Evolutionary conservation across 1,140 invertebrate species (phyloP), one percentile per base, ranked within the genome.

Genomic region (Sinella curviseta): DNA sequence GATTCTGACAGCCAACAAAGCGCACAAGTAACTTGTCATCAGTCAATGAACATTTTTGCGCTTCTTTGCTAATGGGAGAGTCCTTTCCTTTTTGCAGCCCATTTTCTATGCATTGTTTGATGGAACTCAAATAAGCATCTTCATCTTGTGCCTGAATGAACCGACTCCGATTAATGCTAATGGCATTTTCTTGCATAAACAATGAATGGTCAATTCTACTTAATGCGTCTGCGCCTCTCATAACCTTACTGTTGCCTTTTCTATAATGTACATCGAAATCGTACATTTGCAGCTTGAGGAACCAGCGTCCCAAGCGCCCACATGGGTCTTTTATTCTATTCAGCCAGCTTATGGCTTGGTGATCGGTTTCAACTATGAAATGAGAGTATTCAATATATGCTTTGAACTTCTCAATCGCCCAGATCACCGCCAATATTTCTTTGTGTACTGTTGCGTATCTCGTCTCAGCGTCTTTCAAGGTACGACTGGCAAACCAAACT

Each of bases 281-380:
- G 24, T 74, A 74, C 70, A 31, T 35, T 24, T 74, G 70, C 12
- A 74, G 24, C 30, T 74, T 35, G 8, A 74, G 12, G 24, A 35
- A 31, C 70, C 70, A 74, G 4, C 70, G 30, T 8, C 8, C 70
- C 31, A 74, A 74, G 4, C 70, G 4, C 17, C 70, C 70, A 1
- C 14, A 16, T 35, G 70, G 70, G 30, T 74, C 70, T 74, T 74
- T 74, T 16, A 74, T 16, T 31, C 26, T 28, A 31, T 20, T 74
- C 12, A 74, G 34, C 70, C 70, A 74, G 24, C 70, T 33, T 12
- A 74, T 33, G 12, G 70, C 70, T 33, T 85, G 84, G 82, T 91
- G 87, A 81, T 91, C 89, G 0, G 88, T 90, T 12, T 87, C 74
- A 0, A 91, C 85, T 28, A 80, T 87, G 80, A 90, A 91, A 2